Conservation (phyloP, 2,797 vertebrate species). For the Ptychobarbus kaznakovi region DNA sequence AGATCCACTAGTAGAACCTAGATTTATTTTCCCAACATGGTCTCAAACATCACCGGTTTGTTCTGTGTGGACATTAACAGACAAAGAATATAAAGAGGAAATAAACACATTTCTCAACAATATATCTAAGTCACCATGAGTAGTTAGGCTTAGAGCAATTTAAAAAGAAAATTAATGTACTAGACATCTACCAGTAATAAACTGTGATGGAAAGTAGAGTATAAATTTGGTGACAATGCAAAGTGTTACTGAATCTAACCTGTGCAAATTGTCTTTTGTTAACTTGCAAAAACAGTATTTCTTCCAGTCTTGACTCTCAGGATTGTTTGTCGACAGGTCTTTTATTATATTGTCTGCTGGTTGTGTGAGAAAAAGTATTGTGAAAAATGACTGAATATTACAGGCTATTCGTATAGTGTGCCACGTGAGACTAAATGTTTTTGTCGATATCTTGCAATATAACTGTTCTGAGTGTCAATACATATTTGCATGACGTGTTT, state of each 20-base stretch:
- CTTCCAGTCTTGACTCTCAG: conserved; percentile 48
- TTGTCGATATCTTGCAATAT: conserved; percentile 44
- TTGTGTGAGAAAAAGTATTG: conserved; percentile 30
- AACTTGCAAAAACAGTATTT: conserved; percentile 41
- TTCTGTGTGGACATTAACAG: background rate
- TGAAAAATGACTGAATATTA: conserved; percentile 18
- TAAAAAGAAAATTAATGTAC: conserved; percentile 28
- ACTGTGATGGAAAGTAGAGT: conserved; percentile 16
- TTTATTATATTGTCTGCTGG: conserved; percentile 35
- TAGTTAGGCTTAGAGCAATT: background rate
- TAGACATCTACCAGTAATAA: conserved; percentile 4
- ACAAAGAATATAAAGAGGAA: background rate
- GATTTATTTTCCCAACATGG: background rate
- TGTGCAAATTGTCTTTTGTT: conserved; percentile 37
- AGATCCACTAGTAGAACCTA: background rate
- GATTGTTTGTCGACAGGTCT: conserved; percentile 40
- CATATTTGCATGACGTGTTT: conserved; percentile 46
- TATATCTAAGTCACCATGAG: background rate
- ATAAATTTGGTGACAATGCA: conserved; percentile 21
- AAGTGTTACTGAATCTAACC: conserved; percentile 33
- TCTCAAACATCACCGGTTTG: background rate
- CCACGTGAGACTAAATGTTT: conserved; percentile 38
- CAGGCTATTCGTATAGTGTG: conserved; percentile 23
- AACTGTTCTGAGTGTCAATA: conserved; percentile 30
- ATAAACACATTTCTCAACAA: background rate